Evolutionary conservation across 2,888 invertebrate species (phyloP), one percentile per base, ranked within the genome.

Genomic region (Blera fallax): DNA sequence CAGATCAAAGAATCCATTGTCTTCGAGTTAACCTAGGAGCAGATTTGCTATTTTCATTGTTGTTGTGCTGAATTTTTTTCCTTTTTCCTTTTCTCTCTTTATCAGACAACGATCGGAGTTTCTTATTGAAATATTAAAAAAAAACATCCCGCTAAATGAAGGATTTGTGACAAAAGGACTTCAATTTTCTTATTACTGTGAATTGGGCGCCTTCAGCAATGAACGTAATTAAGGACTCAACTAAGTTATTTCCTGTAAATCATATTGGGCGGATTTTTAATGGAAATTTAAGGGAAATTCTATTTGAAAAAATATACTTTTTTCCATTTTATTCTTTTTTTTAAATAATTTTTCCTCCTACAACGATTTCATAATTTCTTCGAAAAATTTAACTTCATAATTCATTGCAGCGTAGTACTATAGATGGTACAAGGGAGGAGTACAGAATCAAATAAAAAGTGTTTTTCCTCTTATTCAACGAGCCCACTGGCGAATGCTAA

Each of bases 1-100:
- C 16, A 62, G 73, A 83, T 83, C 78, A 83, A 73, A 78, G 78
- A 58, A 62, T 54, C 67, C 45, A 78, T 78, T 83, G 67, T 83
- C 50, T 78, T 52, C 56, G 32, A 37, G 76, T 76, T 58, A 67
- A 58, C 77, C 60, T 77, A 74, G 40, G 14, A 56, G 65, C 48
- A 21, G 43, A 24, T 16, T 45, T 65, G 34, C 65, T 74, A 56
- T 74, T 65, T 16, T 34, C 14, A 14, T 40, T 52, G 40, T 29
- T 52, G 40, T 29, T 8, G 10, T 50, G 50, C 52, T 72, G 14
- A 34, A n/a, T 32, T n/a, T 18, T 0, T 6, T 29, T 54, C 10
- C 5, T 24, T 24, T 6, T 10, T 34, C 14, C 48, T 29, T 43
- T 34, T 72, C 21, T 37, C 21, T 21, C 2, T 43, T 34, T 72